phyloP scores from a whole-genome alignment of 2,888 invertebrate species.

The Drosophila lutescens region DNA sequence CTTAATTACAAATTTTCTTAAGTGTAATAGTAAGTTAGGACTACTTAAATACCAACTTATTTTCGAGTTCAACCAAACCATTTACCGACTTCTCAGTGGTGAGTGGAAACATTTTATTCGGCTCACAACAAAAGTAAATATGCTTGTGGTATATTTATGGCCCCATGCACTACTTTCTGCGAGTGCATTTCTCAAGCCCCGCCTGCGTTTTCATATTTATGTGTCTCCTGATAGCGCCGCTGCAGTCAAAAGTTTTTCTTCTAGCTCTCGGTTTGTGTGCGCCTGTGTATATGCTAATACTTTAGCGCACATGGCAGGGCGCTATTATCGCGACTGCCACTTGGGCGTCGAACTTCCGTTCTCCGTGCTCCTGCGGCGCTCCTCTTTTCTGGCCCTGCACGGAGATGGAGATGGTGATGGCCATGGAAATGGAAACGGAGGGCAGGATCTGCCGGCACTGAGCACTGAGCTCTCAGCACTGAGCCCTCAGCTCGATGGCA shows the following conservation, averaged over 20 bases:
- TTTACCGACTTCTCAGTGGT: neutral
- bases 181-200: slow-evolving; percentile 56
- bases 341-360: slow-evolving; percentile 79
- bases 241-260: slow-evolving; percentile 74
- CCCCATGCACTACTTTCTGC: slow-evolving; percentile 14
- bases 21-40: neutral
- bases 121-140: neutral
- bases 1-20: neutral
- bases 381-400: neutral
- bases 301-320: slow-evolving; percentile 75
- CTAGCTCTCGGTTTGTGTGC: slow-evolving; percentile 41
- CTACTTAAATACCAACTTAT: neutral
- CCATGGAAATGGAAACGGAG: neutral
- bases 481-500: slow-evolving; percentile 38
- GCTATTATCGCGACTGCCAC: slow-evolving; percentile 78
- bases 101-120: slow-evolving; percentile 5
- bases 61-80: neutral
- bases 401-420: neutral
- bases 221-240: slow-evolving; percentile 74
- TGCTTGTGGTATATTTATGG: neutral
- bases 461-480: slow-evolving; percentile 32
- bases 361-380: slow-evolving; percentile 6
- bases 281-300: slow-evolving; percentile 74
- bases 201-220: slow-evolving; percentile 78
- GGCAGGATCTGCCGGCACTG: slow-evolving; percentile 54